Evolutionary conservation across 1,140 invertebrate species (phyloP), one percentile per base, ranked within the genome.

Genomic region (Antheraea pernyi): DNA sequence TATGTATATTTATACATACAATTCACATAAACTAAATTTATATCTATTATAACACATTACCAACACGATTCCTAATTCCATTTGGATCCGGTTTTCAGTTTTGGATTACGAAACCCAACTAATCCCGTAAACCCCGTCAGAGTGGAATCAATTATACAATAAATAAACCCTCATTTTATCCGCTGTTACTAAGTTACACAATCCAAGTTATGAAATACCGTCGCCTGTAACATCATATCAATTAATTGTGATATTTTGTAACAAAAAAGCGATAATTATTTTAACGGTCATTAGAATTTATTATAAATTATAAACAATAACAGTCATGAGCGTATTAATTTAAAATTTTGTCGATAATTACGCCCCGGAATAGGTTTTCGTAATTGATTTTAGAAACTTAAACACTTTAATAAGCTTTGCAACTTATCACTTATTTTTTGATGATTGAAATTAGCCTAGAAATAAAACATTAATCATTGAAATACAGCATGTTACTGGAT

Each of bases 111-210:
- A 53, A 53, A 53, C 46, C 46, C 46, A 53, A 53, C 11, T 53
- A 53, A 53, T 53, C 46, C 46, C 46, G 11, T 53, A 16, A 53
- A 53, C 46, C 46, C 46, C 13, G 46, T 16, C 11, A 53, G 46
- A 53, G 46, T 53, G 46, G 46, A 53, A 53, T 53, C 46, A 53
- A 53, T 53, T 53, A 53, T 53, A 53, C 46, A 53, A 53, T 53
- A 53, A 53, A 53, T 53, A 53, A 53, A 53, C 46, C 11, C 16
- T 53, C 6, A 53, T 53, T 53, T 53, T 53, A 16, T 53, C 46
- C 46, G 13, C 13, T n/a, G 13, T 53, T 53, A 53, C 46, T 53
- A 53, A 53, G 46, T 53, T 53, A 6, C 16, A 53, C 16, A 53
- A 6, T 53, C 16, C 46, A 53, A 0, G 11, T 53, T 53, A 53